Evolutionary conservation across 1,140 invertebrate genomes (phyloP).

Genomic region (Laupala kohalensis): DNA sequence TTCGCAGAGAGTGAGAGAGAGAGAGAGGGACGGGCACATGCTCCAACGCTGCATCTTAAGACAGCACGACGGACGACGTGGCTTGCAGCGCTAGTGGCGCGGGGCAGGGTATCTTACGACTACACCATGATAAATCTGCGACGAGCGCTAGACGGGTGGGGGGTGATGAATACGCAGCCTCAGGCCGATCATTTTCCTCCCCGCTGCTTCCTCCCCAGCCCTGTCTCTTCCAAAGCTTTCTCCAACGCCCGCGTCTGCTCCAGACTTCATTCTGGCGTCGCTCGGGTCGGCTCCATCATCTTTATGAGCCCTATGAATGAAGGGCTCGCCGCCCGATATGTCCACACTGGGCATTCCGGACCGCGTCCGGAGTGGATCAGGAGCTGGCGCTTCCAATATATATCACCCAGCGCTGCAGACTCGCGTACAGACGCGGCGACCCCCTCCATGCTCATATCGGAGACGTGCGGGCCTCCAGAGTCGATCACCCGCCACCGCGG

Average conservation of each 20-base stretch:
- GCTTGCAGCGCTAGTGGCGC: no score
- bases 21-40: no score
- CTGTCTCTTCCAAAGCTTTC: not conserved
- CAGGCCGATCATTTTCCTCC: not conserved
- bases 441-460: not conserved
- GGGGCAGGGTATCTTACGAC: not conserved
- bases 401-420: not conserved
- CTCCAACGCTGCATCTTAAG: not conserved
- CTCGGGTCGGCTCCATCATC: not conserved
- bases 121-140: not conserved
- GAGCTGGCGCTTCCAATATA: not conserved
- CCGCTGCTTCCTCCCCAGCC: no score
- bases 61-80: no score
- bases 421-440: no score
- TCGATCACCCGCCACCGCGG: no score
- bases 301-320: not conserved
- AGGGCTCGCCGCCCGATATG: not conserved
- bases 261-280: not conserved
- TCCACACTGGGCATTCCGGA: not conserved
- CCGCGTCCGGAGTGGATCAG: not conserved
- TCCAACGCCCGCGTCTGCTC: no score
- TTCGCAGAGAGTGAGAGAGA: no score
- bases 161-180: not conserved
- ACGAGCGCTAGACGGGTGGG: not conserved
- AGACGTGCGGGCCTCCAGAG: not conserved